phyloP scores from a whole-genome alignment of 2,888 invertebrate genomes.

The Onthophagus sagittarius region DNA sequence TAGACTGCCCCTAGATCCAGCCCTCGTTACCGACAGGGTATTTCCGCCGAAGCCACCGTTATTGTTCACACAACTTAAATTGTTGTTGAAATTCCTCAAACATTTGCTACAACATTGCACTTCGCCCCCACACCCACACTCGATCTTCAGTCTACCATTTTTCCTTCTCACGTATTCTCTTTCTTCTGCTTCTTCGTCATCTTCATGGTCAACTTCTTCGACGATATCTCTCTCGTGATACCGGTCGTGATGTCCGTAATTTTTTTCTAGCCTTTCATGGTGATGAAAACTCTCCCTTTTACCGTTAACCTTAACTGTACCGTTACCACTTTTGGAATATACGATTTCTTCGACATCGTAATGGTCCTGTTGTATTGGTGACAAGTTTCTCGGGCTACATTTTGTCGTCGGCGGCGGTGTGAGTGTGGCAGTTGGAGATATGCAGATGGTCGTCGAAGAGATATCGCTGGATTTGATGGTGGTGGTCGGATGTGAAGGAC shows the following conservation, averaged over 20 bases:
- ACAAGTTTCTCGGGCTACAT: conserved; percentile 18
- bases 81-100: conserved; percentile 41
- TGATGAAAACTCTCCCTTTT: not conserved
- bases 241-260: not conserved
- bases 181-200: not conserved
- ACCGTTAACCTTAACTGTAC: conserved; percentile 11
- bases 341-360: conserved; percentile 20
- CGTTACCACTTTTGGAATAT: conserved; percentile 22
- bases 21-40: conserved; percentile 38
- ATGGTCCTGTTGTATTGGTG: conserved; percentile 40
- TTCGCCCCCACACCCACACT: conserved; percentile 29
- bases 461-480: not conserved
- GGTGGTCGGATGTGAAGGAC: conserved; percentile 33
- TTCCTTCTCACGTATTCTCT: not conserved
- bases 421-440: conserved; percentile 41
- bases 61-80: conserved; percentile 39
- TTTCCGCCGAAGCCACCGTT: conserved; percentile 39
- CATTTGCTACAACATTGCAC: conserved; percentile 41
- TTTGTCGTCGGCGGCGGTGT: conserved; percentile 37
- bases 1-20: conserved; percentile 41
- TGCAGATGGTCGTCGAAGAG: conserved; percentile 32
- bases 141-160: conserved; percentile 5
- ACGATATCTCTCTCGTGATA: not conserved
- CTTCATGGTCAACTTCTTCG: conserved; percentile 1
- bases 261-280: not conserved